A percentile compares a stretch with the other conserved stretches of the same genome.
phyloP scores from a whole-genome alignment of 2,888 invertebrate genomes.

The Synergus umbraculus region DNA sequence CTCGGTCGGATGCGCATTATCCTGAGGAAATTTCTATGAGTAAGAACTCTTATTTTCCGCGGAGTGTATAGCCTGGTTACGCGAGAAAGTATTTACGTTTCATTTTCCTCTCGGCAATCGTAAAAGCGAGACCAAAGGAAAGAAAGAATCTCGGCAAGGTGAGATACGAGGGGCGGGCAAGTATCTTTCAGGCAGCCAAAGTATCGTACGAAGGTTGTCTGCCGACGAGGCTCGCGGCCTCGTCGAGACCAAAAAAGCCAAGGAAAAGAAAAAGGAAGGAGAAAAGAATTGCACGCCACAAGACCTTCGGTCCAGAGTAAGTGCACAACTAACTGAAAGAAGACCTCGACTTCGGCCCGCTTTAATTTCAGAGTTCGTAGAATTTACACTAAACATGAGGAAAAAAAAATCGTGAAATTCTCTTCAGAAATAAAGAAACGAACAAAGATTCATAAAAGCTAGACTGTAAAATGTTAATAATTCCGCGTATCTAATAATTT shows the following conservation, averaged over 20 bases:
- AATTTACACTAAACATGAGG: slow-evolving; percentile 16
- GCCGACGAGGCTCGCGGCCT: slow-evolving; percentile 71
- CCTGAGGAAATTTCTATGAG: slow-evolving; percentile 14
- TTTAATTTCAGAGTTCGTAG: slow-evolving; percentile 29
- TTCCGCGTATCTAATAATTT: neutral
- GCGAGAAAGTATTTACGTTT: slow-evolving; percentile 53
- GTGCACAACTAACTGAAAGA: slow-evolving; percentile 44
- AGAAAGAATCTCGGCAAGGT: slow-evolving; percentile 54
- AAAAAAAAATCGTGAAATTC: neutral
- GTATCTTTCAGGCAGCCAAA: slow-evolving; percentile 61
- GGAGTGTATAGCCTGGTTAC: neutral
- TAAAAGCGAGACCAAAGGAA: slow-evolving; percentile 52
- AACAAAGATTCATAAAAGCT: neutral
- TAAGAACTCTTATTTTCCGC: slow-evolving; percentile 1
- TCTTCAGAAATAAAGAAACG: neutral
- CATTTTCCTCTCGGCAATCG: slow-evolving; percentile 48
- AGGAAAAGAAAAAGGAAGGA: slow-evolving; percentile 58
- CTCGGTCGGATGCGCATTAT: neutral
- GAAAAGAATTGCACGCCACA: slow-evolving; percentile 62
- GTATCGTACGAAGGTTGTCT: slow-evolving; percentile 73
- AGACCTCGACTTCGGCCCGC: slow-evolving; percentile 36
- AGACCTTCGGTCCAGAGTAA: slow-evolving; percentile 55
- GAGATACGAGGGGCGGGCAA: slow-evolving; percentile 56
- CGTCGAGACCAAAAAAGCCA: slow-evolving; percentile 60
- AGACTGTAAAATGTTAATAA: neutral